These are phyloP conservation scores for Thymelicus sylvestris DNA, from an alignment of 2,888 invertebrate species.

Conservation along the genomic window DNA sequence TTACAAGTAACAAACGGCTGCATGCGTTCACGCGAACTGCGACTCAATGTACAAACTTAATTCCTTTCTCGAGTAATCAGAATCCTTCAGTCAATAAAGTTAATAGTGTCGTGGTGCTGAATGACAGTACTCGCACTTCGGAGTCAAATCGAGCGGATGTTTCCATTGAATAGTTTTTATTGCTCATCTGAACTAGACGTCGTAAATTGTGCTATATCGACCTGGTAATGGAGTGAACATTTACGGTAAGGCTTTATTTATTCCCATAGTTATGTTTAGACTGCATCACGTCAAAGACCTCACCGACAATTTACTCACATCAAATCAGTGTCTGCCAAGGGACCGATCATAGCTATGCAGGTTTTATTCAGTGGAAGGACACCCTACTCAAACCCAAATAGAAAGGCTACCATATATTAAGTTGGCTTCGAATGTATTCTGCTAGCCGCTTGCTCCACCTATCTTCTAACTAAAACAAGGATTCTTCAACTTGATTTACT, in stretches of 20 bases:
- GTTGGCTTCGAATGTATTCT: too few species aligned
- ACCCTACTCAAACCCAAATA: too few species aligned
- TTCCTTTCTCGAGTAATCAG: not conserved
- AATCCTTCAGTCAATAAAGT: not conserved
- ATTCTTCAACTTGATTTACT: too few species aligned
- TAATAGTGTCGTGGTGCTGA: not conserved
- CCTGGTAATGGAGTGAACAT: slow-evolving; percentile 14
- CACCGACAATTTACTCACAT: too few species aligned
- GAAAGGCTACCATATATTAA: too few species aligned
- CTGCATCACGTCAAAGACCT: too few species aligned
- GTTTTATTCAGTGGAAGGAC: too few species aligned
- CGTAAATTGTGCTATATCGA: slow-evolving; percentile 23
- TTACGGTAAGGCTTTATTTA: slow-evolving; percentile 12
- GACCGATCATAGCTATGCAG: too few species aligned
- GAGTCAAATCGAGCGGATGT: slow-evolving; percentile 8
- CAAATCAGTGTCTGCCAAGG: too few species aligned
- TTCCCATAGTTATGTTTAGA: too few species aligned
- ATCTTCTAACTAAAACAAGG: too few species aligned
- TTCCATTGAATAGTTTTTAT: slow-evolving; percentile 44
- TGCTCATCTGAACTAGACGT: slow-evolving; percentile 33
- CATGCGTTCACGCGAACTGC: slow-evolving; percentile 11
- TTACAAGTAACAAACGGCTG: slow-evolving; percentile 36
- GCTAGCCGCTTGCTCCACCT: too few species aligned
- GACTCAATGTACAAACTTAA: slow-evolving; percentile 20
- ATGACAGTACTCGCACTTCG: slow-evolving; percentile 10